These are phyloP conservation scores for Tiaroga cobitis DNA, from an alignment of 2,797 vertebrate species.

Conservation along the genomic window DNA sequence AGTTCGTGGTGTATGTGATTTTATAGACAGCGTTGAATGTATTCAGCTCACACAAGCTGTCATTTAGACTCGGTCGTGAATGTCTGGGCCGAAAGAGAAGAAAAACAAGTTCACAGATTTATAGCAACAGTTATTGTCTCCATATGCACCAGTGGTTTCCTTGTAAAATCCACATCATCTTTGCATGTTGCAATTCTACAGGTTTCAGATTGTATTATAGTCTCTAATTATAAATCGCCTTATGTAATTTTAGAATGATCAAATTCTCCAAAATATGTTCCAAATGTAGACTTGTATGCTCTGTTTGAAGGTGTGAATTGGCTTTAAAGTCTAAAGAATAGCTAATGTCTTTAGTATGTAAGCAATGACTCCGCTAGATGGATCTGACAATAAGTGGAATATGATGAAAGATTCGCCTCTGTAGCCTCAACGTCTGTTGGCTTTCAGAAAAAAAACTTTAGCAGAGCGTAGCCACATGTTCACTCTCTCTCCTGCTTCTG, in stretches of 20 bases:
- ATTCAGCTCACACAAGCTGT: slow-evolving; percentile 38
- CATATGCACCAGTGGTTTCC: slow-evolving; percentile 58
- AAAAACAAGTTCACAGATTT: slow-evolving; percentile 57
- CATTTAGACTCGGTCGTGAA: slow-evolving; percentile 54
- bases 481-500: slow-evolving; percentile 25
- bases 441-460: not conserved
- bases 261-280: not conserved
- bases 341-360: not conserved
- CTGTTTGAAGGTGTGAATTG: slow-evolving; percentile 16
- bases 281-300: not conserved
- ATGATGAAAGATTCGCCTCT: slow-evolving; percentile 24
- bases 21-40: slow-evolving; percentile 37
- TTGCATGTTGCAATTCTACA: slow-evolving; percentile 49
- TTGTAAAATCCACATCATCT: slow-evolving; percentile 54
- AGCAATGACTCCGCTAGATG: not conserved
- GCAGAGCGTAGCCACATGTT: slow-evolving; percentile 1
- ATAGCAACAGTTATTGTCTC: slow-evolving; percentile 51
- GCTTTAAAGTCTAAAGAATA: not conserved
- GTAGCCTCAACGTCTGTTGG: slow-evolving; percentile 10
- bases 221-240: slow-evolving; percentile 48
- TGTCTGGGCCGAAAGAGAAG: slow-evolving; percentile 36
- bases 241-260: not conserved
- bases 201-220: slow-evolving; percentile 49
- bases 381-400: not conserved
- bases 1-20: not conserved